A percentile compares a stretch with the other conserved stretches of the same genome.
Evolutionary conservation across 2,113 vertebrate species (phyloP).

Genomic region (Montifringilla adamsi): DNA sequence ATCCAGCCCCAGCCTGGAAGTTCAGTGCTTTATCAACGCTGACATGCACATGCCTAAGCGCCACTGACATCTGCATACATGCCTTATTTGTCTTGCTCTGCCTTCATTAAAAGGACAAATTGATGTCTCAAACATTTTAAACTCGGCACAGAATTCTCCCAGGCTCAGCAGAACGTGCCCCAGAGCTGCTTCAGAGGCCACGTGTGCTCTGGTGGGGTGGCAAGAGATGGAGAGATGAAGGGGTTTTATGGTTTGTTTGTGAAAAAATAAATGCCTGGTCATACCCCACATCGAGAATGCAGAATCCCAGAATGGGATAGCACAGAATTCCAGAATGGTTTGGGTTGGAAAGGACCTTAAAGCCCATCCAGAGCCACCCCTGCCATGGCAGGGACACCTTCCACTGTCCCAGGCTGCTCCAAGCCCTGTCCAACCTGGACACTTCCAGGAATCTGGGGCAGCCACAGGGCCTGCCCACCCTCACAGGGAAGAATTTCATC

Average conservation of each 20-base stretch:
- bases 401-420: background rate
- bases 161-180: background rate
- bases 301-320: background rate
- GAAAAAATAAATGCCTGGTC: background rate
- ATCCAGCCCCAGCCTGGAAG: background rate
- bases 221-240: background rate
- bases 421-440: rapidly evolving
- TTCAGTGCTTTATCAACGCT: conserved; percentile 10
- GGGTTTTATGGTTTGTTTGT: background rate
- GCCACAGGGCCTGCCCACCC: background rate
- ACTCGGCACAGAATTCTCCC: background rate
- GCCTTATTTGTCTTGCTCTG: conserved; percentile 41
- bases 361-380: rapidly evolving
- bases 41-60: conserved; percentile 38
- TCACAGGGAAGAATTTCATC: rapidly evolving
- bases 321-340: background rate
- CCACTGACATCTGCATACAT: conserved; percentile 22
- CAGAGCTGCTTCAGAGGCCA: background rate
- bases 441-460: background rate
- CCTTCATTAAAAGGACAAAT: conserved; percentile 45
- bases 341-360: background rate
- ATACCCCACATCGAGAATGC: background rate
- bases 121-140: conserved; percentile 19
- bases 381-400: background rate
- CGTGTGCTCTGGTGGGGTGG: rapidly evolving